Evolutionary conservation across 2,888 invertebrate species (phyloP).

Genomic region (Lochmaea capreae): DNA sequence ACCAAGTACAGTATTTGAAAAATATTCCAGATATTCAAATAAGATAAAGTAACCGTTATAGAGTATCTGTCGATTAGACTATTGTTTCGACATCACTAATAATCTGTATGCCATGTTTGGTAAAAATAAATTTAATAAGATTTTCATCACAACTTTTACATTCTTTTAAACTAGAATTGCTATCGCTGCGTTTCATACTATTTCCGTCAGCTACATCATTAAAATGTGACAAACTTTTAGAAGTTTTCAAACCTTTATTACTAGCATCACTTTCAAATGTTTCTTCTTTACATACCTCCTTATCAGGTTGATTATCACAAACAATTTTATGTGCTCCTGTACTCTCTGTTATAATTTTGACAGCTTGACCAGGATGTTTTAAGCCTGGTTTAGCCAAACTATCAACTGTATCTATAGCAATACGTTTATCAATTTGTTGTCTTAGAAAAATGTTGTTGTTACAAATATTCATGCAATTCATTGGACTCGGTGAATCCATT

Average conservation of each 20-base stretch:
- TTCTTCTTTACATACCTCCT: constrained; percentile 56
- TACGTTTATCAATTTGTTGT: constrained; percentile 47
- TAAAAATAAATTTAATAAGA: constrained; percentile 78
- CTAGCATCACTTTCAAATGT: constrained; percentile 31
- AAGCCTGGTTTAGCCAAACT: constrained; percentile 54
- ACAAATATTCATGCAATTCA: constrained; percentile 63
- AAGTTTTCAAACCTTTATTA: constrained; percentile 57
- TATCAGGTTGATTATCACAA: constrained; percentile 42
- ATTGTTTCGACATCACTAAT: constrained; percentile 84
- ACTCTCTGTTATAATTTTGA: constrained; percentile 75
- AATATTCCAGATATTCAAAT: background rate
- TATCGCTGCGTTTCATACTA: constrained; percentile 42
- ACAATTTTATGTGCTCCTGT: constrained; percentile 64
- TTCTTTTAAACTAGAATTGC: constrained; percentile 67
- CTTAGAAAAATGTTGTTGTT: constrained; percentile 62
- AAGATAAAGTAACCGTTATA: constrained; percentile 27
- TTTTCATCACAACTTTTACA: constrained; percentile 65
- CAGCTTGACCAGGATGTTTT: constrained; percentile 78
- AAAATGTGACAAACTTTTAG: constrained; percentile 62
- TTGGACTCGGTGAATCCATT: constrained; percentile 68
- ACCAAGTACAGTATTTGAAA: background rate
- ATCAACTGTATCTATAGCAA: constrained; percentile 57
- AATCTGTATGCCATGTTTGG: constrained; percentile 82
- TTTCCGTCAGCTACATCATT: constrained; percentile 49
- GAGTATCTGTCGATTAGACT: constrained; percentile 63